Base-by-base conservation (phyloP, 2,888 invertebrate genomes). In the Nomada fabriciana region DNA sequence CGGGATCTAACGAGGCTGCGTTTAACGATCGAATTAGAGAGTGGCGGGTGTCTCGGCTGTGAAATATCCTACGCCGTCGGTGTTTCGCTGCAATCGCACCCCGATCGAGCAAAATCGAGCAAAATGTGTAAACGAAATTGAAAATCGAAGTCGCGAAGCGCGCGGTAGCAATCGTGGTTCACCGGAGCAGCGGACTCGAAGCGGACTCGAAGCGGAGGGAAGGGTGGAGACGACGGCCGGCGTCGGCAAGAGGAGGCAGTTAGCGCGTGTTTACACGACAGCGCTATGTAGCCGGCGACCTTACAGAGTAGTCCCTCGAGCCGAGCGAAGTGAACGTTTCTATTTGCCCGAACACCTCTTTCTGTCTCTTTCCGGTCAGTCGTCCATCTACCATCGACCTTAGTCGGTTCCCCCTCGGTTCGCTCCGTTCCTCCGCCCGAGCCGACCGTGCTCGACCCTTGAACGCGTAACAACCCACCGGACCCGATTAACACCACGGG, bases 261-360 rank as follows among this genome's bases (percentile, higher is more conserved):
- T 93, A 93, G 93, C 92, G 92, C 92, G 93, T 93, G 93, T 93
- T 93, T 93, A 93, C 93, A 93, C 93, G 93, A 92, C 92, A 92
- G 90, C 91, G 92, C 92, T 93, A 92, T 93, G 93, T 91, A 91
- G 92, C 91, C 92, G 91, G 90, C 91, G 91, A 93, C 93, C 92
- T 91, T 91, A 89, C 90, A 85, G 88, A 85, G 80, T 79, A 79
- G 82, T 77, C 84, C 76, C 85, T 86, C 86, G 80, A 80, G 71
- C 78, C 86, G 83, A 78, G 80, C 76, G 83, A 83, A 78, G 87
- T 84, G 89, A 91, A 93, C 93, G 91, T 93, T 93, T 93, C 93
- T 93, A 93, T 93, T 93, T 93, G 92, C 91, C 90, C 89, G 91
- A 88, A 90, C 89, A 90, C 89, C 89, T 89, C 88, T 71, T 75